These are phyloP conservation scores for Silvanus unidentatus DNA, from an alignment of 2,888 invertebrate species.

Conservation along the genomic window DNA sequence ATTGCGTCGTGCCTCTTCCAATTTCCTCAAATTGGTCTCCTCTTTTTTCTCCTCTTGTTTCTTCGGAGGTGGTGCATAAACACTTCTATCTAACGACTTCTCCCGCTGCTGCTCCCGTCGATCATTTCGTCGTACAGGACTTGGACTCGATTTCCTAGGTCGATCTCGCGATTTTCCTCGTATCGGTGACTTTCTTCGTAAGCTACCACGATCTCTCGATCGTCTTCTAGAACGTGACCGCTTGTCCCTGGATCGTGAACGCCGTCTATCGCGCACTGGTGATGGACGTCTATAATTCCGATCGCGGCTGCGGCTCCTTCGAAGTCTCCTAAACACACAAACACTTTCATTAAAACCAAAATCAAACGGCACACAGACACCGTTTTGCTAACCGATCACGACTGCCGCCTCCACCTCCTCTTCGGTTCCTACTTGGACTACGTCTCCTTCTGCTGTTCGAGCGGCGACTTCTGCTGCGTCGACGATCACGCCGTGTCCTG, in stretches of 20 bases:
- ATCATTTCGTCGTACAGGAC: conserved; percentile 31
- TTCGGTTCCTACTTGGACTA: conserved; percentile 2
- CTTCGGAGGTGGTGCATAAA: conserved; percentile 5
- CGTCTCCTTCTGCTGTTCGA: conserved; percentile 2
- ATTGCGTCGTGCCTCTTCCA: conserved; percentile 24
- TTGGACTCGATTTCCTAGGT: conserved; percentile 39
- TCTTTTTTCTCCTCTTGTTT: conserved; percentile 35
- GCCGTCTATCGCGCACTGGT: conserved; percentile 32
- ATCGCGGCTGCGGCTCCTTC: conserved; percentile 42
- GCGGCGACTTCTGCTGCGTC: conserved; percentile 29
- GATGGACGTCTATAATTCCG: conserved; percentile 36
- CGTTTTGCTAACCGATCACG: conserved; percentile 5
- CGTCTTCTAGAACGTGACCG: conserved; percentile 39
- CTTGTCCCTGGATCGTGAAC: conserved; percentile 40
- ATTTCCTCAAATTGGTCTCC: conserved; percentile 37
- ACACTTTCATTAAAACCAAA: neutral
- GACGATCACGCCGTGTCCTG: conserved; percentile 31
- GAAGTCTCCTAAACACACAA: conserved; percentile 28
- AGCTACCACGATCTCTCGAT: conserved; percentile 35
- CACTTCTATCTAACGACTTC: no score
- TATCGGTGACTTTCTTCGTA: conserved; percentile 42
- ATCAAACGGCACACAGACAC: neutral
- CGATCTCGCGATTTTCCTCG: conserved; percentile 32
- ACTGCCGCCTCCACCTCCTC: neutral
- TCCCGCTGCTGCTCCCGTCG: neutral